phyloP scores from a whole-genome alignment of 2,888 invertebrate species.

The Eupithecia vulgata region DNA sequence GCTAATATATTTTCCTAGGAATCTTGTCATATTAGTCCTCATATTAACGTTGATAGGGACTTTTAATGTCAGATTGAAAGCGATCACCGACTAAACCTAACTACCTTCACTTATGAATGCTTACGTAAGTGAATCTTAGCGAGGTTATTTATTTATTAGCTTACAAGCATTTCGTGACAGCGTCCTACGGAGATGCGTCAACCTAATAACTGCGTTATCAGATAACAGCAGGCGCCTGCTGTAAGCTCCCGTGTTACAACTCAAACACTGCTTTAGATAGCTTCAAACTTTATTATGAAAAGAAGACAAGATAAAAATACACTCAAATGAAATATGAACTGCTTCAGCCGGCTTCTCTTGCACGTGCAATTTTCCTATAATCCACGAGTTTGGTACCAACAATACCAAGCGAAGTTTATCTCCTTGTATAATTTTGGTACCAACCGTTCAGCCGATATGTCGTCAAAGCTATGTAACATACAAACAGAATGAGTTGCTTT shows the following conservation, averaged over 20 bases:
- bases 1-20: background rate
- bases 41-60: background rate
- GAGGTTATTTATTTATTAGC: background rate
- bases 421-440: background rate
- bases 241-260: conserved; percentile 14
- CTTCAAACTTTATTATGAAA: conserved; percentile 3
- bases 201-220: conserved; percentile 61
- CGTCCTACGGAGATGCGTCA: conserved; percentile 37
- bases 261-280: background rate
- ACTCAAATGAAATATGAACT: background rate
- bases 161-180: background rate
- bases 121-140: background rate
- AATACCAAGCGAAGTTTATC: background rate
- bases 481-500: background rate
- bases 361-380: background rate
- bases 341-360: background rate
- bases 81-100: background rate
- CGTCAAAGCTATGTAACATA: background rate
- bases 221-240: conserved; percentile 62
- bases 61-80: background rate
- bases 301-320: background rate
- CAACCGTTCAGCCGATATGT: background rate
- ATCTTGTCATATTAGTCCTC: background rate
- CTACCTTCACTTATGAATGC: background rate
- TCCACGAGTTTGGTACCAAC: background rate